phyloP scores from a whole-genome alignment of 1,140 invertebrate species.

The Aphis gossypii region DNA sequence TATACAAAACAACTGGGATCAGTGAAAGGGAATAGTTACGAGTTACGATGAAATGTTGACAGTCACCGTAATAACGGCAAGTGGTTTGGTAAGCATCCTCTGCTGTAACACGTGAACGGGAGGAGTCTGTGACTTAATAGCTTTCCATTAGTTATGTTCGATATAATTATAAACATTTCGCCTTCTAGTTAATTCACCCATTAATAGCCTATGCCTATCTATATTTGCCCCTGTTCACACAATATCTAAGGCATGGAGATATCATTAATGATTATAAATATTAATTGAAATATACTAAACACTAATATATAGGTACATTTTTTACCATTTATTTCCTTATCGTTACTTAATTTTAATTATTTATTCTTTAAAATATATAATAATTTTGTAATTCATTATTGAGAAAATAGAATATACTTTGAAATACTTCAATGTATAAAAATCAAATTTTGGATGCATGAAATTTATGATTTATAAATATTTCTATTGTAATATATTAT shows the following conservation, averaged over 20 bases:
- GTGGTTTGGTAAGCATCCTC: constrained; percentile 40
- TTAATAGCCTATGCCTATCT: neutral
- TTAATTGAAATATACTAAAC: neutral
- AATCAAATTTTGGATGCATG: too few species aligned
- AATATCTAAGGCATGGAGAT: neutral
- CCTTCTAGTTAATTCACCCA: neutral
- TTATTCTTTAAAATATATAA: too few species aligned
- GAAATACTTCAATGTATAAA: too few species aligned
- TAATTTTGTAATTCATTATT: too few species aligned
- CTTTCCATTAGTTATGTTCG: constrained; percentile 20
- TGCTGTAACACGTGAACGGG: neutral
- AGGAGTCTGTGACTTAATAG: constrained; percentile 26
- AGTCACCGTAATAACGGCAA: constrained; percentile 38
- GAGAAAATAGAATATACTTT: too few species aligned
- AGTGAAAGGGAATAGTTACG: constrained; percentile 51
- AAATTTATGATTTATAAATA: too few species aligned
- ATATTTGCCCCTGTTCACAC: neutral
- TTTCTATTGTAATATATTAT: too few species aligned
- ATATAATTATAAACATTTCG: constrained; percentile 12
- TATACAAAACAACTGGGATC: constrained; percentile 32
- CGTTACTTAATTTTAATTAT: too few species aligned
- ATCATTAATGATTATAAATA: neutral
- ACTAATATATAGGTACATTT: too few species aligned
- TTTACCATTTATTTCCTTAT: too few species aligned
- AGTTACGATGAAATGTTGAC: constrained; percentile 30